These are phyloP conservation scores for Hermaeophaga mercurialis DNA, from an alignment of 2,888 invertebrate genomes.

Conservation along the genomic window DNA sequence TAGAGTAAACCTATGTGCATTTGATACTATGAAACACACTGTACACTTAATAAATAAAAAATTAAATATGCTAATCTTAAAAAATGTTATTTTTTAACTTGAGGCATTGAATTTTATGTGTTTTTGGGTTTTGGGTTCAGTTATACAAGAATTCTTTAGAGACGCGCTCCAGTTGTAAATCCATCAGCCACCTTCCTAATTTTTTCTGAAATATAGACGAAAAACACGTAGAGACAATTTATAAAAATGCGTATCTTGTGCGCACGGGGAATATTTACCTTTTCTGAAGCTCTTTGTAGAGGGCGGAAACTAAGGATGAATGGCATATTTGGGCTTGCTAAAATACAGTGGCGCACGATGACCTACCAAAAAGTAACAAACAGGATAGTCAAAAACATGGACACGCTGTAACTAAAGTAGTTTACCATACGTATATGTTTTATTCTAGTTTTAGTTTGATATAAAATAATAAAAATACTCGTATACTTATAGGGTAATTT, in stretches of 20 bases:
- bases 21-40: too few species aligned
- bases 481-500: too few species aligned
- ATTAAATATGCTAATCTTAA: too few species aligned
- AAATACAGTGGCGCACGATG: not conserved
- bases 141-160: constrained; percentile 36
- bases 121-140: not conserved
- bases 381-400: too few species aligned
- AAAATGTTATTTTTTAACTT: too few species aligned
- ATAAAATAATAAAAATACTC: too few species aligned
- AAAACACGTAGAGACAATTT: constrained; percentile 48
- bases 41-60: too few species aligned
- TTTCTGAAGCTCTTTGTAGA: constrained; percentile 28
- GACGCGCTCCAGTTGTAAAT: constrained; percentile 46
- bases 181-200: constrained; percentile 27
- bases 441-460: too few species aligned
- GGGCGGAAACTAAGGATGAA: not conserved
- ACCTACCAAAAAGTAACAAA: too few species aligned
- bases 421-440: too few species aligned
- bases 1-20: too few species aligned
- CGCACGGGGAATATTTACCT: constrained; percentile 47
- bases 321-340: not conserved
- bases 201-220: constrained; percentile 43
- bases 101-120: not conserved
- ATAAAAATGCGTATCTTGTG: constrained; percentile 46
- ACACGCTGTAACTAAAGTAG: too few species aligned